Percentiles rank a stretch among this genome's conserved stretches.
Evolutionary conservation across 2,797 vertebrate species (phyloP).

Genomic region (Pogoniulus pusillus): DNA sequence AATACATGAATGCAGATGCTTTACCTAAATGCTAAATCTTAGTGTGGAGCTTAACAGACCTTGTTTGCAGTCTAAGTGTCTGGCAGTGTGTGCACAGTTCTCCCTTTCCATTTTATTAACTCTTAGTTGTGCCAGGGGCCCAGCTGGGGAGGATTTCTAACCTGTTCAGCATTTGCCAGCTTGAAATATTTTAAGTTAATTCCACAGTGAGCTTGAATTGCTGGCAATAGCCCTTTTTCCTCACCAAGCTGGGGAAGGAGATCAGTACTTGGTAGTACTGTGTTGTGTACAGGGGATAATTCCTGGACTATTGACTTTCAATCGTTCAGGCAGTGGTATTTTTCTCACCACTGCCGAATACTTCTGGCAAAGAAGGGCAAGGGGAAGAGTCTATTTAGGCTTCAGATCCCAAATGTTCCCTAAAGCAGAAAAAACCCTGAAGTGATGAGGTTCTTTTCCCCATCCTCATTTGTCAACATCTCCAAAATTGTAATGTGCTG

Average conservation of each 20-base stretch:
- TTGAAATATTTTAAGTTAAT: not conserved
- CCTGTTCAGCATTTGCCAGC: not conserved
- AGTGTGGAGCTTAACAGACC: not conserved
- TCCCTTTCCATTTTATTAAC: not conserved
- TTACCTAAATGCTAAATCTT: not conserved
- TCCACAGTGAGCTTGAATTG: not conserved
- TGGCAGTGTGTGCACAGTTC: not conserved
- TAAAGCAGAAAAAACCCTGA: not conserved
- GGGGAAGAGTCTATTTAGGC: not conserved
- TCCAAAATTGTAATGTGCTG: not conserved
- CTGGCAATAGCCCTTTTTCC: not conserved
- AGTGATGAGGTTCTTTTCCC: not conserved
- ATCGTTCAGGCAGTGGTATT: not conserved
- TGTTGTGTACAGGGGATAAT: not conserved
- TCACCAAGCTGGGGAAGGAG: not conserved
- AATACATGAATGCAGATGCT: not conserved
- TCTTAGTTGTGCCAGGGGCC: not conserved
- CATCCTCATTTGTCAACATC: not conserved
- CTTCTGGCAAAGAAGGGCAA: not conserved
- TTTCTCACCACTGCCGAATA: not conserved
- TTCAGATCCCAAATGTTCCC: not conserved
- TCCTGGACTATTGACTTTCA: not conserved
- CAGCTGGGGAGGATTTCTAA: not conserved
- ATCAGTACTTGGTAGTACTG: not conserved
- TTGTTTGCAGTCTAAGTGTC: not conserved